Conservation (phyloP, 2,888 invertebrate genomes). For the Apodemia mormo region DNA sequence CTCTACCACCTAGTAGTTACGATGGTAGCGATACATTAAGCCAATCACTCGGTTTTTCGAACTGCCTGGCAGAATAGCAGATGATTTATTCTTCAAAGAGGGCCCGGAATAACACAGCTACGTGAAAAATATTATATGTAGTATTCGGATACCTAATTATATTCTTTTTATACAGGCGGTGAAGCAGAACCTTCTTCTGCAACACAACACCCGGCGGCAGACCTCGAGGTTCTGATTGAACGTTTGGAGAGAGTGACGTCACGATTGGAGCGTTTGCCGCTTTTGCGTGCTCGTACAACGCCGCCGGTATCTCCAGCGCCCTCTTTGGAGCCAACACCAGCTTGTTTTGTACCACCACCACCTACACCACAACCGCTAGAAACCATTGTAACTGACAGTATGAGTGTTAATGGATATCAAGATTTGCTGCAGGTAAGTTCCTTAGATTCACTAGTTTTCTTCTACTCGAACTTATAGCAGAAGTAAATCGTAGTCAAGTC, state of each 20-base stretch:
- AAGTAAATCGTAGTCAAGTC: too few relatives aligned
- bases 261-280: constrained; percentile 84
- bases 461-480: too few relatives aligned
- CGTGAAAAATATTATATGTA: too few relatives aligned
- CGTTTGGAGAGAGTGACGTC: constrained; percentile 88
- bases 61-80: too few relatives aligned
- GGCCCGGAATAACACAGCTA: too few relatives aligned
- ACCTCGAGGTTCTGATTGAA: constrained; percentile 86
- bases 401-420: constrained; percentile 90
- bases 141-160: too few relatives aligned
- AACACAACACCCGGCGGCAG: constrained; percentile 69
- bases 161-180: constrained; percentile 54
- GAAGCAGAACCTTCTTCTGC: constrained; percentile 73
- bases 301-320: constrained; percentile 57
- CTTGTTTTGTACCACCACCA: background rate
- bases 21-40: too few relatives aligned
- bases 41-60: too few relatives aligned
- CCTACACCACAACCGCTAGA: constrained; percentile 19
- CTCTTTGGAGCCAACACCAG: constrained; percentile 26
- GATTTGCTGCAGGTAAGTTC: constrained; percentile 83
- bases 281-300: constrained; percentile 53
- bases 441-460: background rate
- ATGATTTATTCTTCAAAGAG: too few relatives aligned
- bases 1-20: too few relatives aligned
- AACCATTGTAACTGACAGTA: constrained; percentile 51